phyloP scores from a whole-genome alignment of 2,113 vertebrate genomes.

The Sinocyclocheilus rhinocerous region DNA sequence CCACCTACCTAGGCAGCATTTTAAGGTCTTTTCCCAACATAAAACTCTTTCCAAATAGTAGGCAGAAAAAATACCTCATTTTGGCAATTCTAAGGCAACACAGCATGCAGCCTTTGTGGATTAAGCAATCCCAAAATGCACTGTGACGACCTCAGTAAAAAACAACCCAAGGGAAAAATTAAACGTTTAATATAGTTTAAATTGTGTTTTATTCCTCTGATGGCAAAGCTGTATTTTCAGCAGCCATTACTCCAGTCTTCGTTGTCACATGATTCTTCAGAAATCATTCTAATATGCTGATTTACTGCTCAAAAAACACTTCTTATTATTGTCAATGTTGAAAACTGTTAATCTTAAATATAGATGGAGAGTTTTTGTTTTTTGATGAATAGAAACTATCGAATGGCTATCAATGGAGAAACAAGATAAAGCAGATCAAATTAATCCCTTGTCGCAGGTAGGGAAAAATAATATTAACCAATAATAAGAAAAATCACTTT shows the following conservation, averaged over 20 bases:
- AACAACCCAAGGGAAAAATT: not conserved
- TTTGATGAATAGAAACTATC: not conserved
- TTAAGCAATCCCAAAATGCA: slow-evolving; percentile 13
- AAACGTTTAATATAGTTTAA: not conserved
- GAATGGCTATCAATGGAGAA: too few relatives aligned
- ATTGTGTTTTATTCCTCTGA: not conserved
- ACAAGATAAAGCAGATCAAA: too few relatives aligned
- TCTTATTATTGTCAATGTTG: not conserved
- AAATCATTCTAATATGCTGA: not conserved
- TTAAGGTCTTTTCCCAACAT: not conserved
- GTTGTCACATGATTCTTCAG: not conserved
- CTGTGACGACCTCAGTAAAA: not conserved
- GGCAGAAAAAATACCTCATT: not conserved
- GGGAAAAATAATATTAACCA: not conserved
- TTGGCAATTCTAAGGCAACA: not conserved
- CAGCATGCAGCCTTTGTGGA: not conserved
- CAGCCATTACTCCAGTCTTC: not conserved
- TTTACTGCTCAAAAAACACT: not conserved
- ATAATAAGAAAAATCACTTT: not conserved
- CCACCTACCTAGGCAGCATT: not conserved
- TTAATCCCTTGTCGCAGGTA: not conserved
- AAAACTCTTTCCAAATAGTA: not conserved
- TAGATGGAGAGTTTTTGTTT: not conserved
- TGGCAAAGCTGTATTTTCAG: not conserved
- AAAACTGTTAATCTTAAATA: not conserved